These are phyloP conservation scores for Conger conger DNA, from an alignment of 2,113 vertebrate species.

Conservation along the genomic window DNA sequence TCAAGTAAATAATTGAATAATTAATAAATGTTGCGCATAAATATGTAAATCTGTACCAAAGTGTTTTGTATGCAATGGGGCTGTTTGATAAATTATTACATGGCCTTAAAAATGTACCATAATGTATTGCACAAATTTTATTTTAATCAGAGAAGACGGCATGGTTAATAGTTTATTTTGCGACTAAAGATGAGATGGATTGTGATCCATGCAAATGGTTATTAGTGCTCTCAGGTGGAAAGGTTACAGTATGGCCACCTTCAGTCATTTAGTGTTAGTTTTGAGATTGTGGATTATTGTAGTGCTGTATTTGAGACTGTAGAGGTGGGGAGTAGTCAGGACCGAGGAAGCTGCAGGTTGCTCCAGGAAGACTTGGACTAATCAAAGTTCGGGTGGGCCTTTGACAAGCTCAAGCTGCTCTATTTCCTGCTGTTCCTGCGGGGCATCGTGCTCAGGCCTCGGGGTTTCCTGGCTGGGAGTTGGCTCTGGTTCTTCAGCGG, in stretches of 20 bases:
- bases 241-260: conserved; percentile 26
- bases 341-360: not conserved
- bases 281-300: not conserved
- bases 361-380: not conserved
- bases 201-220: conserved; percentile 31
- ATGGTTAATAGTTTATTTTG: not conserved
- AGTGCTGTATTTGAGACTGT: too few relatives aligned
- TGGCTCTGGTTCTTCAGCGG: conserved; percentile 20
- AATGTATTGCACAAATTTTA: not conserved
- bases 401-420: conserved; percentile 5
- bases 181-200: not conserved
- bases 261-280: conserved; percentile 15
- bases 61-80: not conserved
- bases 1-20: too few relatives aligned
- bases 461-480: conserved; percentile 12
- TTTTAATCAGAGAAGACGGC: not conserved
- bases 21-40: too few relatives aligned
- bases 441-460: conserved; percentile 23
- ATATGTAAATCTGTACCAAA: too few relatives aligned
- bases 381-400: conserved; percentile 21
- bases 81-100: not conserved
- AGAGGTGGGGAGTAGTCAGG: not conserved
- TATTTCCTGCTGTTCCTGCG: conserved; percentile 18
- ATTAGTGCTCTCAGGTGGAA: conserved; percentile 40
- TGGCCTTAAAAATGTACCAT: too few relatives aligned